Conservation (phyloP, 2,113 vertebrate species). For the Clarias macrocephalus region DNA sequence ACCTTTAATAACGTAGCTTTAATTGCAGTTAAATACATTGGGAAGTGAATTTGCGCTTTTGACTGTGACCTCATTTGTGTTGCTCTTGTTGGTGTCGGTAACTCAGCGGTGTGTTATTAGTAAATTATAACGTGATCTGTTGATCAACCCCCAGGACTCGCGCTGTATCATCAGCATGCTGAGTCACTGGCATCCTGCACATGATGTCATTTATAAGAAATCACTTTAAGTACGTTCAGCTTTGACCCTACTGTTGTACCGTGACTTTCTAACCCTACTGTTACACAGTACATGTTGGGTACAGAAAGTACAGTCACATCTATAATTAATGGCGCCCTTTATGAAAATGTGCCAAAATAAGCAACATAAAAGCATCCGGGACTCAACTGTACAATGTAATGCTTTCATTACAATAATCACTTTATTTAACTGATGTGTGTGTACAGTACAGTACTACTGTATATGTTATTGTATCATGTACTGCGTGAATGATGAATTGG, state of each 20-base stretch:
- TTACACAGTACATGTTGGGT: neutral
- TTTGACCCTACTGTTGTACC: neutral
- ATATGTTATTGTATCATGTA: neutral
- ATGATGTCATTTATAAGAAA: conserved; percentile 25
- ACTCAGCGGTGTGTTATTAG: neutral
- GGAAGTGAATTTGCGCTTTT: neutral
- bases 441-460: neutral
- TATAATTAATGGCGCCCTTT: neutral
- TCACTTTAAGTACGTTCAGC: neutral
- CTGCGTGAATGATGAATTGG: neutral
- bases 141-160: neutral
- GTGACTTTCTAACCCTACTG: neutral
- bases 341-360: neutral
- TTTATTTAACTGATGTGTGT: neutral
- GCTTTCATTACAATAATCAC: neutral
- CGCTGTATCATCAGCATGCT: conserved; percentile 16
- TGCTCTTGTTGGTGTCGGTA: neutral
- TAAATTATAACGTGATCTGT: neutral
- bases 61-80: neutral
- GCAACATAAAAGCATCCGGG: neutral
- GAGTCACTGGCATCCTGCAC: conserved; percentile 36
- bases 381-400: neutral
- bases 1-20: neutral
- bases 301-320: neutral
- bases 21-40: neutral